Base-by-base conservation (phyloP, 1,140 invertebrate genomes). In the Hylyphantes graminicola region DNA sequence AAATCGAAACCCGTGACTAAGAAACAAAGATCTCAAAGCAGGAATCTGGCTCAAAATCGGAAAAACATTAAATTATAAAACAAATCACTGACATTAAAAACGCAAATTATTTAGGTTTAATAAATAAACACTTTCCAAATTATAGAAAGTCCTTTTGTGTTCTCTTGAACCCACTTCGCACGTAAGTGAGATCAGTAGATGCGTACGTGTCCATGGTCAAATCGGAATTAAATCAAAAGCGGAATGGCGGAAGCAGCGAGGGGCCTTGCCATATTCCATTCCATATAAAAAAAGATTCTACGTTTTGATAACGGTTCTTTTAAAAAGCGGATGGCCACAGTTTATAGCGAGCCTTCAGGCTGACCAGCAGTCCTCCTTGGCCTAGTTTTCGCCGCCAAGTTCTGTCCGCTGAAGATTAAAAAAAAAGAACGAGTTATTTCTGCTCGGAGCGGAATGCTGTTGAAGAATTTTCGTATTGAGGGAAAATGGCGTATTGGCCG, bases 371-470 rank as follows among this genome's bases (percentile, higher is more conserved):
- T 70, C 64, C 77, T 80, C 77, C 77, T 80, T 80, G 77, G 77
- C 77, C 77, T 80, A 80, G 65, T 57, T 80, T 9, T 15, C n/a
- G 54, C 54, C 67, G n/a, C 53, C 75, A 80, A 80, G 77, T 70
- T 80, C 65, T 80, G 77, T 57, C 21, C 21, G 59, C 64, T 2
- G 35, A 35, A 35, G 35, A 35, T 35, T n/a, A 35, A 35, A 1
- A 35, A 35, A 68, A 70, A 59, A 75, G 55, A 80, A 70, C 76
- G 19, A 78, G 64, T 67, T 78, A 78, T 78, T 78, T 70, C 50
- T 50, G 76, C 76, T 78, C 11, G 1, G 17, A 78, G 67, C 65
- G 54, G 77, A 59, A 80, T 70, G 65, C 21, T 19, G 64, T 50
- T 70, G 76, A 76, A 63, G 59, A 53, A 61, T 76, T 35, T 76